Base-by-base conservation (phyloP, 2,113 vertebrate genomes). In the Oryzias celebensis region DNA sequence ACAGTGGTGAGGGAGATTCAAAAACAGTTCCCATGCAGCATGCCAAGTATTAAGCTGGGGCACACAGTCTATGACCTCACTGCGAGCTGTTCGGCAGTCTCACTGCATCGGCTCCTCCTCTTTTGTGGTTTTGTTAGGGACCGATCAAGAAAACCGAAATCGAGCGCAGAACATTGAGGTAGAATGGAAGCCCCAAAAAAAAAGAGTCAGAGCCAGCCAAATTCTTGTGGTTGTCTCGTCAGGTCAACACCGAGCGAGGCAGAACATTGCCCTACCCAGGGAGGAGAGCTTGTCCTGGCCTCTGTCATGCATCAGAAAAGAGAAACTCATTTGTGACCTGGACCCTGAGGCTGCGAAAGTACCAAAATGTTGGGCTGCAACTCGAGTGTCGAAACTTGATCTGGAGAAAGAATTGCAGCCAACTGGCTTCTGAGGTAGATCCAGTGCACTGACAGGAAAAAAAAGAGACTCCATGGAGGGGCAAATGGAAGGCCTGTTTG, bases 181-280 rank as follows among this genome's bases (percentile, higher is more conserved):
- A 76, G 88, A 81, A 82, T 53, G 62, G 62, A 56, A 24, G 78
- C 85, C 77, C 80, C 58, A 80, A 87, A 80, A 87, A 87, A 74
- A 72, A 52, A 23, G 66, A 31, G 24, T 54, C 52, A 20, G 57
- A 85, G 79, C 66, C 66, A 42, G 81, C 87, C 86, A 91, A 89
- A 78, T 75, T 68, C 82, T 87, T 91, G 90, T 70, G 88, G 90
- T 85, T 31, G 89, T 89, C 88, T 89, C 71, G 83, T 85, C 82
- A 62, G 86, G 84, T 88, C 76, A 84, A 73, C 57, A 60, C 61
- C 82, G 78, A 83, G 85, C 75, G 65, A 76, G 43, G 75, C 54
- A 68, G 49, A 75, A 81, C 75, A 73, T 77, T 64, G 65, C 65
- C 69, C 79, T 66, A 75, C 77, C 74, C 61, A 70, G 63, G 22